Evolutionary conservation across 2,797 vertebrate species (phyloP).

Genomic region (Petrocephalus schoutedeni): DNA sequence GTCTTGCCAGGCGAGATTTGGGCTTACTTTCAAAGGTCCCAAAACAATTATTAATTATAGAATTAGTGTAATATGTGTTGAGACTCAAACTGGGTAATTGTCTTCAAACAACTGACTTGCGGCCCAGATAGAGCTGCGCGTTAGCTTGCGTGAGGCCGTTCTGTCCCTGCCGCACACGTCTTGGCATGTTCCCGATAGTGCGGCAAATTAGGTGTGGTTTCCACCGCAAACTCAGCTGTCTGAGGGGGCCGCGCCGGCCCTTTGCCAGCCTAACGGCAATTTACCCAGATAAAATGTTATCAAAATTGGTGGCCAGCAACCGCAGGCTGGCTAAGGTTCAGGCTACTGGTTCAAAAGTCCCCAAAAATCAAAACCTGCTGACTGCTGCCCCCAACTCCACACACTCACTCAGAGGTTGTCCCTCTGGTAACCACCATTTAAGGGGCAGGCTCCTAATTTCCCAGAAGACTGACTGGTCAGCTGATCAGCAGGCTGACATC

Average conservation of each 20-base stretch:
- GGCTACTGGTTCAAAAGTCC: neutral
- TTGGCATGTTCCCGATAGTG: neutral
- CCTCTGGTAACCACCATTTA: neutral
- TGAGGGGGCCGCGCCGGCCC: neutral
- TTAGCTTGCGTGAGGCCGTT: neutral
- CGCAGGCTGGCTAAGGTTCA: neutral
- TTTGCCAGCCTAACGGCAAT: neutral
- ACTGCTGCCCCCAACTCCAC: neutral
- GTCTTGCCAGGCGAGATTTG: slow-evolving; percentile 34
- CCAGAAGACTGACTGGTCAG: neutral
- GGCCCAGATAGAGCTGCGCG: neutral
- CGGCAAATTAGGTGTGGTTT: slow-evolving; percentile 1
- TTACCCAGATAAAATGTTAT: neutral
- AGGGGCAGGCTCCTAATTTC: neutral
- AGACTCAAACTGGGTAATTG: slow-evolving; percentile 30
- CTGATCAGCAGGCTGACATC: neutral
- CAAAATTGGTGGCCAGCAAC: neutral
- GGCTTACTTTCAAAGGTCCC: slow-evolving; percentile 33
- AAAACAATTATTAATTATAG: slow-evolving; percentile 35
- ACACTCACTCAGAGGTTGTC: neutral
- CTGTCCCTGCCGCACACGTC: neutral
- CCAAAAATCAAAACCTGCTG: too few relatives aligned
- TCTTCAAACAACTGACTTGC: slow-evolving; percentile 26
- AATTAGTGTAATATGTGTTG: slow-evolving; percentile 31
- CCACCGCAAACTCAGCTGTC: neutral